Percentiles rank a stretch among this genome's conserved stretches.
These are phyloP conservation scores for Bombus polaris DNA, from an alignment of 1,140 invertebrate genomes.

Conservation along the genomic window DNA sequence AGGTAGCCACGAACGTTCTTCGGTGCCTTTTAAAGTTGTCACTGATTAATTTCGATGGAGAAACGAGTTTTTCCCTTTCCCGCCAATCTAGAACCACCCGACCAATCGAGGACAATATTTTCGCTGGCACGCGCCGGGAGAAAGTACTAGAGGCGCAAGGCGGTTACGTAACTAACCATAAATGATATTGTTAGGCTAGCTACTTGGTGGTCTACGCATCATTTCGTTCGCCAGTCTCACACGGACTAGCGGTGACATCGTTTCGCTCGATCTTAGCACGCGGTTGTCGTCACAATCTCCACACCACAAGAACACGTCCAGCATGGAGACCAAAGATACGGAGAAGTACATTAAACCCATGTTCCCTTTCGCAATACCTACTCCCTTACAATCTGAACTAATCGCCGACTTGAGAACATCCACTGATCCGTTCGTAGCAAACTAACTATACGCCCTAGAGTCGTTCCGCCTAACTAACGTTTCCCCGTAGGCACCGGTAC, in stretches of 20 bases:
- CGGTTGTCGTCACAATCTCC: not conserved
- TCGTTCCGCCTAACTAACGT: slow-evolving; percentile 19
- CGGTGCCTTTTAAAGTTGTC: not conserved
- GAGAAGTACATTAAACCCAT: slow-evolving; percentile 47
- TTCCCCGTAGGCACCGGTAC: not conserved
- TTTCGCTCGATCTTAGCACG: slow-evolving; percentile 20
- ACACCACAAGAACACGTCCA: not conserved
- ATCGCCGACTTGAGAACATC: not conserved
- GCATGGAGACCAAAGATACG: slow-evolving; percentile 44
- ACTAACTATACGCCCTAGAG: not conserved
- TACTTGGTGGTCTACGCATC: slow-evolving; percentile 64
- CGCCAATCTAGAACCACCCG: slow-evolving; percentile 27
- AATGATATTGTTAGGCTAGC: slow-evolving; percentile 80
- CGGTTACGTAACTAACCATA: slow-evolving; percentile 79
- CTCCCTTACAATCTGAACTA: not conserved
- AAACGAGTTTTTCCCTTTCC: slow-evolving; percentile 5
- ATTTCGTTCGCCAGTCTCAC: slow-evolving; percentile 65
- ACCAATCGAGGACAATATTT: slow-evolving; percentile 72
- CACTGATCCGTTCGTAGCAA: not conserved
- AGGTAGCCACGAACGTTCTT: not conserved
- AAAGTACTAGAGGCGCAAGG: slow-evolving; percentile 76
- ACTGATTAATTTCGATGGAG: not conserved
- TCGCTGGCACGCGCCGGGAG: slow-evolving; percentile 69
- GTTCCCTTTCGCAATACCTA: not conserved
- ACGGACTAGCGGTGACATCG: slow-evolving; percentile 57